These are phyloP conservation scores for Gonatopus flavifemur DNA, from an alignment of 1,140 invertebrate genomes.

Conservation along the genomic window DNA sequence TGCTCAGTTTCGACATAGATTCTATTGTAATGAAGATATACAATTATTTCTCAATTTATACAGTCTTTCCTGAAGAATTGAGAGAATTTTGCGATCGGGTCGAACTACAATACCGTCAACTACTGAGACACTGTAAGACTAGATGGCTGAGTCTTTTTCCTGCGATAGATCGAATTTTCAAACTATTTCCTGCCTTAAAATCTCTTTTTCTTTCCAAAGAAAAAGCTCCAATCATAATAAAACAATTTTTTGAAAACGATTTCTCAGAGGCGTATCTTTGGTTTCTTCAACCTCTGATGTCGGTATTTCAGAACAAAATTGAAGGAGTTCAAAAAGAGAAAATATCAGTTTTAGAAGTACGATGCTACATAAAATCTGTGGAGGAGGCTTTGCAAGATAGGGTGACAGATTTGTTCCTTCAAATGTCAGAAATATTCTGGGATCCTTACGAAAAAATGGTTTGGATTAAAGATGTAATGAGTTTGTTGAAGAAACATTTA, in stretches of 20 bases:
- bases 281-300: constrained; percentile 7
- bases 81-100: constrained; percentile 41
- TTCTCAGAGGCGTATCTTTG: constrained; percentile 20
- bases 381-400: too few species aligned
- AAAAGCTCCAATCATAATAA: constrained; percentile 28
- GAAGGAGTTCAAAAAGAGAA: too few species aligned
- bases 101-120: constrained; percentile 21
- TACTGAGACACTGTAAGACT: constrained; percentile 24
- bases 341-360: too few species aligned
- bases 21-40: constrained; percentile 37
- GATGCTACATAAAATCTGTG: too few species aligned
- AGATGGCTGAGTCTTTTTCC: constrained; percentile 28
- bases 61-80: constrained; percentile 31
- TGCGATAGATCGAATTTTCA: constrained; percentile 26
- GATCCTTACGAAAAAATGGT: constrained; percentile 9
- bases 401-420: too few species aligned
- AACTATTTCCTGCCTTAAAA: constrained; percentile 37
- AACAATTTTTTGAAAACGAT: constrained; percentile 28
- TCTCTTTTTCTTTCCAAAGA: constrained; percentile 22
- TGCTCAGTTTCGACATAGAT: constrained; percentile 36
- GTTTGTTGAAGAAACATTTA: too few species aligned
- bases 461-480: too few species aligned
- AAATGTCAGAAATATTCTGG: constrained; percentile 22
- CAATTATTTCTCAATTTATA: too few species aligned
- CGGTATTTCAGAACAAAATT: constrained; percentile 1